Base-by-base conservation (phyloP, 2,113 vertebrate genomes). In the Abramis brama region DNA sequence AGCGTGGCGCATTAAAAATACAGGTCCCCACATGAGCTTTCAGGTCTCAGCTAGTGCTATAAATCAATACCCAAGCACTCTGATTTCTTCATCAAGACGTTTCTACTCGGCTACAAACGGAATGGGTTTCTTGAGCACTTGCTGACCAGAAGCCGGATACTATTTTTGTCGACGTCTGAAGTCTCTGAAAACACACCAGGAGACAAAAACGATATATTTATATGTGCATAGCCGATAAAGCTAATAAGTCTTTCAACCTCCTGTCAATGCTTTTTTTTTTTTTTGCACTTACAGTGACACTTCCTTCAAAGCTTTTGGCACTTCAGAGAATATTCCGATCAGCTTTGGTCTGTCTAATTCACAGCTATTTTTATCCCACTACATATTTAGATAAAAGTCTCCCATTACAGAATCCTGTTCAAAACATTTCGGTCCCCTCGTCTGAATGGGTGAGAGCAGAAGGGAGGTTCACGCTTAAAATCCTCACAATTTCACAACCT, bases 71-170 rank as follows among this genome's bases (percentile, higher is more conserved):
- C 23, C 23, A 4, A 86, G 83, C 79, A 83, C 88, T 88, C 82
- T 86, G 86, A 91, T 91, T 93, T 89, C 89, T 91, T 92, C 90
- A 88, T 91, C 90, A 88, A 90, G 47, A 36, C 78, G 82, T 90
- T 87, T 82, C 86, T 84, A 55, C 57, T 82, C 83, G 76, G 86
- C 87, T 82, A 59, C 79, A 87, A 85, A 88, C 62, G 47, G 84
- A 78, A 83, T 79, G 84, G 59, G 43, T 52, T 85, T 89, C 81
- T 64, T 75, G 81, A 87, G 83, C 85, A 74, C 73, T 43, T 9
- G 88, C 88, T 90, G 92, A 86, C 87, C 90, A 93, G 89, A 92
- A 89, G 36, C 7, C 82, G 73, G 36, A 25, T 80, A 74, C 83
- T 90, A 90, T 78, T 82, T 84, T 81, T 83, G 43, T 45, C 7